Percentiles rank a stretch among this genome's conserved stretches.
Conservation (phyloP, 2,888 invertebrate species). For the Netelia inedita region DNA sequence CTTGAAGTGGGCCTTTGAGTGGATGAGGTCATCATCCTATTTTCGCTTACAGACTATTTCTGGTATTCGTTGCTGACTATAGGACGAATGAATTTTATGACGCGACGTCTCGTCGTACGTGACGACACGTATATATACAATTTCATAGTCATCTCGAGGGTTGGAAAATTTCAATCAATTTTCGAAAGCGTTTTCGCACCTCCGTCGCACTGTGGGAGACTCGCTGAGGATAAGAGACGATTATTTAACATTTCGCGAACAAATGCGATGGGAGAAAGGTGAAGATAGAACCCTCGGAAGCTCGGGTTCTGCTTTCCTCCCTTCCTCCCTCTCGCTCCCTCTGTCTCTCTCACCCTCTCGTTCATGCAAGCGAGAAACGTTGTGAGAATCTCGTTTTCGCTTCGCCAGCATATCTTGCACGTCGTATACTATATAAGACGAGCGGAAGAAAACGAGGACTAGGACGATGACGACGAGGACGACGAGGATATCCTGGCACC, state of each 20-base stretch:
- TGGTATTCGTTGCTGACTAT: not conserved
- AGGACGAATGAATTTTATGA: conserved; percentile 25
- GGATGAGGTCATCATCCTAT: conserved; percentile 14
- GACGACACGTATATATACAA: not conserved
- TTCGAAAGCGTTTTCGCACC: conserved; percentile 6
- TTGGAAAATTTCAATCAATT: conserved; percentile 68
- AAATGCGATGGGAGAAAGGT: conserved; percentile 47
- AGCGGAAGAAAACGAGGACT: conserved; percentile 48
- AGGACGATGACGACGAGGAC: conserved; percentile 42
- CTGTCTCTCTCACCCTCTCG: not conserved
- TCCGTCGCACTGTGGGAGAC: not conserved
- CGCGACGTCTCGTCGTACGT: conserved; percentile 7
- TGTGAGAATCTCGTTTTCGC: conserved; percentile 71
- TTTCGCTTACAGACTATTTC: conserved; percentile 8
- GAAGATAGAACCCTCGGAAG: conserved; percentile 14
- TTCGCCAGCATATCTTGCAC: conserved; percentile 74
- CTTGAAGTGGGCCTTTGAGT: conserved; percentile 4
- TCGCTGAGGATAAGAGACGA: conserved; percentile 71
- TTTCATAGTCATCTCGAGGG: conserved; percentile 16
- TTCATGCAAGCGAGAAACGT: not conserved
- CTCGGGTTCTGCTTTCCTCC: not conserved
- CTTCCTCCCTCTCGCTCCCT: not conserved
- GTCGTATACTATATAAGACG: conserved; percentile 53
- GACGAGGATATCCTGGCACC: conserved; percentile 44
- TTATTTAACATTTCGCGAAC: conserved; percentile 77